Conservation (phyloP, 2,113 vertebrate genomes). For the Rhizomys pruinosus region DNA sequence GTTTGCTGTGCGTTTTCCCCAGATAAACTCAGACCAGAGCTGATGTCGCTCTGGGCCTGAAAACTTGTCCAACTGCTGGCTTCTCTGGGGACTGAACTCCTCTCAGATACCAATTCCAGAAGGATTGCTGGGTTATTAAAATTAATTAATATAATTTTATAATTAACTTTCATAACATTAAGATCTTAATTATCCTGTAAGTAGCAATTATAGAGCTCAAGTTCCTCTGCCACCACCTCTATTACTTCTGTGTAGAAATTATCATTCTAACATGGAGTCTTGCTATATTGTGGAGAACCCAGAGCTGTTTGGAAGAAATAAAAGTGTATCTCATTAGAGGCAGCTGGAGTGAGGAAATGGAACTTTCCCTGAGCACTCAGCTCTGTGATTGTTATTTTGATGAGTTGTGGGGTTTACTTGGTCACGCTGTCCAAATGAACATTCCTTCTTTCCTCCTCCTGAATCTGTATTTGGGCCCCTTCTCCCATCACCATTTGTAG, state of each 20-base stretch:
- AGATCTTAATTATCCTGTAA: conserved; percentile 66
- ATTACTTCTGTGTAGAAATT: neutral
- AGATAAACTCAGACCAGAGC: neutral
- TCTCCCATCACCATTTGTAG: neutral
- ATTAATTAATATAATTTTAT: conserved; percentile 71
- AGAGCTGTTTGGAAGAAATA: neutral
- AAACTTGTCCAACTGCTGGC: neutral
- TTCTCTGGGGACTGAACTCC: conserved; percentile 1
- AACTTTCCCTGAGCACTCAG: neutral
- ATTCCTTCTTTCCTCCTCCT: neutral
- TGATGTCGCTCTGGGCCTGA: too few species aligned
- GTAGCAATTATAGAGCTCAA: neutral
- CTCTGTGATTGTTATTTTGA: neutral
- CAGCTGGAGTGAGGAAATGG: neutral
- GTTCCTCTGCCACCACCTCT: neutral
- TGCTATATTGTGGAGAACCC: neutral
- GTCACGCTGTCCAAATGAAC: neutral
- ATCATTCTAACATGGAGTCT: conserved; percentile 12
- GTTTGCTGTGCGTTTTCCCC: neutral
- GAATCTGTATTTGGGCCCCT: neutral
- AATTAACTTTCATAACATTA: conserved; percentile 67
- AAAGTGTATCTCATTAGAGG: neutral
- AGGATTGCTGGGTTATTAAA: conserved; percentile 42
- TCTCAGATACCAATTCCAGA: conserved; percentile 40
- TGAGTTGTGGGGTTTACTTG: neutral